These are phyloP conservation scores for Planiliza haematocheilus DNA, from an alignment of 2,113 vertebrate genomes.

Conservation along the genomic window DNA sequence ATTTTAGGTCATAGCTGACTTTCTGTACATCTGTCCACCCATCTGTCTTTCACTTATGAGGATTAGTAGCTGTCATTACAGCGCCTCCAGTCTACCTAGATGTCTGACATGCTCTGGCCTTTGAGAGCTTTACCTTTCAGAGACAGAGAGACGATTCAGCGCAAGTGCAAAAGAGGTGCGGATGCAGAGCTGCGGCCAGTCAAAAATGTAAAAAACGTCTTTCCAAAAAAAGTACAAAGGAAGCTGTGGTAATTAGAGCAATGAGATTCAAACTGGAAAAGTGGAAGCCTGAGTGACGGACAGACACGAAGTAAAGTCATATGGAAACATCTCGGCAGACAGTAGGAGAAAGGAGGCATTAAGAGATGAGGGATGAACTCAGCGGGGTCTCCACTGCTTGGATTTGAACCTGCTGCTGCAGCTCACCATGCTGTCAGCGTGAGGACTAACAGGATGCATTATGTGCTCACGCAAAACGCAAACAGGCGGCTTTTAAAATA, in stretches of 20 bases:
- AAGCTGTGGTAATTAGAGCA: not conserved
- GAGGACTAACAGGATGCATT: slow-evolving; percentile 51
- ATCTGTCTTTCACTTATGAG: slow-evolving; percentile 41
- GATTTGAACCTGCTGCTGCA: slow-evolving; percentile 74
- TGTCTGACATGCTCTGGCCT: slow-evolving; percentile 28
- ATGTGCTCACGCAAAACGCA: slow-evolving; percentile 41
- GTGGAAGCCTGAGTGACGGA: not conserved
- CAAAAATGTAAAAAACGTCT: no score
- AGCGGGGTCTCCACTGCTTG: slow-evolving; percentile 42
- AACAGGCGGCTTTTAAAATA: slow-evolving; percentile 43
- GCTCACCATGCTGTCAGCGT: slow-evolving; percentile 72
- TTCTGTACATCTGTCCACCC: slow-evolving; percentile 36
- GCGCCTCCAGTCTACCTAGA: slow-evolving; percentile 30
- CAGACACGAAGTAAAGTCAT: not conserved
- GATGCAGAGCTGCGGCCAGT: no score
- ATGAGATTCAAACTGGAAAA: not conserved
- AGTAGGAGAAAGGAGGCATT: slow-evolving; percentile 53
- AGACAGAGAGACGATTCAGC: not conserved
- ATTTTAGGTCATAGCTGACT: not conserved
- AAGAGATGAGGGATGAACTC: slow-evolving; percentile 42
- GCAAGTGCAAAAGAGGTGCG: no score
- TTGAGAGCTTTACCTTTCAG: slow-evolving; percentile 15
- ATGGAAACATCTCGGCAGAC: slow-evolving; percentile 44
- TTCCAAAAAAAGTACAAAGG: not conserved
- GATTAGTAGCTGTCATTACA: slow-evolving; percentile 46